Base-by-base conservation (phyloP, 2,888 invertebrate genomes). In the Stenichneumon culpator region DNA sequence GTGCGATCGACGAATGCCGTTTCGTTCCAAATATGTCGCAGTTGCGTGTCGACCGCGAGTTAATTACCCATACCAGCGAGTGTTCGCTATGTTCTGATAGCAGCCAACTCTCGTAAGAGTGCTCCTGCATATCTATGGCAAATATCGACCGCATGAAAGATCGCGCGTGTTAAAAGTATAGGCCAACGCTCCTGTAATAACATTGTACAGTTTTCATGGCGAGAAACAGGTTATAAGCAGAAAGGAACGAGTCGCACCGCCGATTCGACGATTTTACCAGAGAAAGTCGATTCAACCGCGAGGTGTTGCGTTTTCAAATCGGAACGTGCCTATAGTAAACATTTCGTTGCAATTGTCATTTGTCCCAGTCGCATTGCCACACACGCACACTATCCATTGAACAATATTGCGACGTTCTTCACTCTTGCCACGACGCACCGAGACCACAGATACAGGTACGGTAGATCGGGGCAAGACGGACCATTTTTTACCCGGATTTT, bases 1-100 rank as follows among this genome's bases (percentile, higher is more conserved):
- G 77, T 77, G 68, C 70, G 11, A 84, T 84, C 72, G 83, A 60
- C 77, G 72, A 73, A 63, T 73, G 72, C 52, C 73, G 84, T 81
- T 84, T 80, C 84, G 80, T 84, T 84, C 84, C 77, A 84, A 84
- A 84, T 84, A 81, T 84, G 84, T 81, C 84, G 70, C 52, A 52
- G 44, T 78, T 78, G 84, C 84, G 81, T 84, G 84, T 52, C 72
- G 72, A 39, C 77, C 60, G 25, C n/a, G 84, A 78, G 80, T 73
- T 84, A 78, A 84, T 84, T 84, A 81, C 73, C 80, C 60, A 73
- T 67, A 72, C 67, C 32, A 67, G 68, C 72, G 39, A 63, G 57
- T 81, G 77, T 77, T 28, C 65, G 44, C 52, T 16, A 36, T 77
- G 67, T 22, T 67, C 67, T 50, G 65, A 75, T 75, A 75, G 22